phyloP scores from a whole-genome alignment of 2,797 vertebrate genomes.

The Taenioides sp. region DNA sequence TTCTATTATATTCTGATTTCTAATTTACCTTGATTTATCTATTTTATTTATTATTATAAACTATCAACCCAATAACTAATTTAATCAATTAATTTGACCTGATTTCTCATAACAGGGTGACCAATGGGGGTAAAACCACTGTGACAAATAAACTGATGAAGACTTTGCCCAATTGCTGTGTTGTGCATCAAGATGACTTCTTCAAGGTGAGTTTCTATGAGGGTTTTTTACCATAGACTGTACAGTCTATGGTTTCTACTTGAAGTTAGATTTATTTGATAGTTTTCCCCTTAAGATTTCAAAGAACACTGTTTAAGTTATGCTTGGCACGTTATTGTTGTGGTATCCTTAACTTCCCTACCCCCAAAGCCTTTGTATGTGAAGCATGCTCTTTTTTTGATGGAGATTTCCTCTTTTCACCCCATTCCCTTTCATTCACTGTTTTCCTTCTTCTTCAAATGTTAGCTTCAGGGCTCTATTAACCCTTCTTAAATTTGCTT shows the following conservation, averaged over 20 bases:
- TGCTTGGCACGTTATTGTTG: slow-evolving; percentile 16
- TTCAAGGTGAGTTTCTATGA: slow-evolving; percentile 85
- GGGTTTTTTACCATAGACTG: not conserved
- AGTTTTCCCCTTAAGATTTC: not conserved
- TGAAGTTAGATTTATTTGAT: not conserved
- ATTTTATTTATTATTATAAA: not conserved
- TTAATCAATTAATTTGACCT: not conserved
- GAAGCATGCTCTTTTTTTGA: not conserved
- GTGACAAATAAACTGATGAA: slow-evolving; percentile 84
- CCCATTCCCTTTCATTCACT: not conserved
- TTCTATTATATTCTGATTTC: not conserved
- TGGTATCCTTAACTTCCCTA: not conserved
- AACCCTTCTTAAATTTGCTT: no score
- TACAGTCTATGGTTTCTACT: not conserved
- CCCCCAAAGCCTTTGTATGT: slow-evolving; percentile 7
- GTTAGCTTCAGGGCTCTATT: not conserved
- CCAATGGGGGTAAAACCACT: slow-evolving; percentile 96
- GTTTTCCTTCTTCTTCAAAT: not conserved
- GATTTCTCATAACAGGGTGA: slow-evolving; percentile 75
- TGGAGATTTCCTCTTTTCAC: slow-evolving; percentile 2
- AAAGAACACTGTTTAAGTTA: slow-evolving; percentile 4
- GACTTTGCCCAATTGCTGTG: slow-evolving; percentile 90
- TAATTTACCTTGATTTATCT: not conserved
- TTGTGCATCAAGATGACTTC: slow-evolving; percentile 95
- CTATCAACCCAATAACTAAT: not conserved